Percentiles rank a stretch among this genome's conserved stretches.
These are phyloP conservation scores for Metacarcinus magister DNA, from an alignment of 2,888 invertebrate genomes.

Conservation along the genomic window DNA sequence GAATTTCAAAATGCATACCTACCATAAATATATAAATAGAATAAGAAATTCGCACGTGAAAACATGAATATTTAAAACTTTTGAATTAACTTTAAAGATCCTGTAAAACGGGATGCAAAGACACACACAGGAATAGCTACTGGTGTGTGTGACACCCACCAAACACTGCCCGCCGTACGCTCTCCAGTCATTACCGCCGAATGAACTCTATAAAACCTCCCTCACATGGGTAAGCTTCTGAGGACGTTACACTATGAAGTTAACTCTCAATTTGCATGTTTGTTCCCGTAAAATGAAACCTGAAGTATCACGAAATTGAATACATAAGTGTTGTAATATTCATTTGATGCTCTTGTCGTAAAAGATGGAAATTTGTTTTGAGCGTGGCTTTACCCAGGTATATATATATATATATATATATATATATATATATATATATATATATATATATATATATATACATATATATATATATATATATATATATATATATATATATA, in stretches of 20 bases:
- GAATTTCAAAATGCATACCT: neutral
- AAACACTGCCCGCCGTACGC: neutral
- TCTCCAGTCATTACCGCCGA: neutral
- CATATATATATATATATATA: neutral
- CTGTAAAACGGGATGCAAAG: neutral
- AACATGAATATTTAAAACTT: neutral
- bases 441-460: neutral
- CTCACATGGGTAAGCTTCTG: neutral
- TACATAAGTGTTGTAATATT: neutral
- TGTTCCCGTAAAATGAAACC: neutral
- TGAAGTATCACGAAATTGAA: neutral
- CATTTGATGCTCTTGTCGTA: neutral
- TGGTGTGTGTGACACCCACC: neutral
- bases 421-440: too few relatives aligned
- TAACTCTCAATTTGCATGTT: neutral
- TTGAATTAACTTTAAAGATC: neutral
- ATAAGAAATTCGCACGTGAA: neutral
- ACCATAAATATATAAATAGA: neutral
- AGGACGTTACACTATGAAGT: neutral
- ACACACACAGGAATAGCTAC: constrained; percentile 34
- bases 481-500: constrained; percentile 39
- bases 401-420: too few relatives aligned
- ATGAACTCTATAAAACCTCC: neutral
- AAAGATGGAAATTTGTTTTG: too few relatives aligned
- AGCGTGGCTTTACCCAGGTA: too few relatives aligned